A percentile compares a stretch with the other conserved stretches of the same genome.
phyloP scores from a whole-genome alignment of 2,113 vertebrate genomes.

The Psittacus erithacus region DNA sequence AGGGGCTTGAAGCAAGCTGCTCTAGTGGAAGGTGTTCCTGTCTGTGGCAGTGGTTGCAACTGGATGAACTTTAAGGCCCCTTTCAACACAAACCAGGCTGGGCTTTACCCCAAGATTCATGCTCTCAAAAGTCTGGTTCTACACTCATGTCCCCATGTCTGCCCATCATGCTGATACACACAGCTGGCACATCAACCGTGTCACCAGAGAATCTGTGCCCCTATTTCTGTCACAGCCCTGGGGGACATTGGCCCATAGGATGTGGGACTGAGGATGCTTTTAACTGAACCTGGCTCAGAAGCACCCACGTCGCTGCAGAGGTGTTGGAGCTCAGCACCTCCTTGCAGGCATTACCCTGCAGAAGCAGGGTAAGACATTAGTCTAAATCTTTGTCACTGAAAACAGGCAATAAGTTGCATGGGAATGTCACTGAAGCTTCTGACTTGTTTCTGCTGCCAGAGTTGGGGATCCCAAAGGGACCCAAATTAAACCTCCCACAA shows the following conservation, averaged over 20 bases:
- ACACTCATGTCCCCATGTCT: fast-evolving
- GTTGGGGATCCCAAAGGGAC: neutral
- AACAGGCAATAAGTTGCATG: fast-evolving
- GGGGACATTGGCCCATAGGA: neutral
- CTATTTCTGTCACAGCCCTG: too few relatives aligned
- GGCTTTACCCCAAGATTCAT: neutral
- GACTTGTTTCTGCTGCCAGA: neutral
- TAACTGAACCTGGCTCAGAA: neutral
- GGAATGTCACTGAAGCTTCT: neutral
- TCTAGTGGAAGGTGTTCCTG: neutral
- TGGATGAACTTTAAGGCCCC: neutral
- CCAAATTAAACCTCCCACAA: neutral
- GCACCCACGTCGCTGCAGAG: neutral
- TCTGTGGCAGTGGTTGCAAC: neutral
- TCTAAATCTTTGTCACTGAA: too few relatives aligned
- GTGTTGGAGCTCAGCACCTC: neutral
- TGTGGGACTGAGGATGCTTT: fast-evolving
- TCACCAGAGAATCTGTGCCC: too few relatives aligned
- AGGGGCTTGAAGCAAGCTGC: neutral
- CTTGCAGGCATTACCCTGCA: too few relatives aligned
- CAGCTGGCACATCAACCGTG: fast-evolving
- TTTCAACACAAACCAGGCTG: neutral
- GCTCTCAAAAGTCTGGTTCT: neutral
- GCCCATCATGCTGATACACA: fast-evolving
- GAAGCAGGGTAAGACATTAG: fast-evolving